Evolutionary conservation across 2,113 vertebrate species (phyloP), one percentile per base, ranked within the genome.

Genomic region (Charadrius vociferus): DNA sequence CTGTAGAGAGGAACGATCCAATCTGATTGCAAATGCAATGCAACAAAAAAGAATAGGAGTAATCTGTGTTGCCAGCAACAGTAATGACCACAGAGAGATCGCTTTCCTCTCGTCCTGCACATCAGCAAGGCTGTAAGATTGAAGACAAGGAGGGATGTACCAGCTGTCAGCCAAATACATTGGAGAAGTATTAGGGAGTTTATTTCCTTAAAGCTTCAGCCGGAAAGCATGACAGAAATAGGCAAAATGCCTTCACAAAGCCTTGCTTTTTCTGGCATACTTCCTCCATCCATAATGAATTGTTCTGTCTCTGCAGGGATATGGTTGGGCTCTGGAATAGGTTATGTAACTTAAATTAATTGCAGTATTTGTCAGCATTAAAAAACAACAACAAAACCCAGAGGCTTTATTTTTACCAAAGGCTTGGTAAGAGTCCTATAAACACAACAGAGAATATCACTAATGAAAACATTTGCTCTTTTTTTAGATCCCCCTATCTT

Each of bases 281-380:
- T 91, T 96, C 81, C 73, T 85, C 62, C 29, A n/a, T 80, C 93
- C 91, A 41, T 93, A 85, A 94, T 85, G 73, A 91, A 87, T 85
- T 90, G 66, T 81, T 94, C 91, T 94, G 36, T 84, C 65, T 81
- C 94, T 79, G 66, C 58, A 84, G 89, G 78, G 83, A 88, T 65
- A 82, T 29, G 73, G 6, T 62, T 94, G 73, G 53, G 39, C 58
- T 49, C 81, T 87, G 91, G 83, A 94, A 94, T 10, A 75, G 45
- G 66, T 95, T 95, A 93, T 82, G 86, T 88, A 90, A 95, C 89
- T 84, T 80, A 87, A 91, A 95, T 97, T 92, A 96, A 94, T 93
- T 73, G 74, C 70, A 70, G 62, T 53, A 73, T 93, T 88, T 95
- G 73, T 90, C 94, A 87, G 93, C 45, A 89, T 58, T 91, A 71